Conservation (phyloP, 1,140 invertebrate genomes). For the Euwallacea similis region DNA sequence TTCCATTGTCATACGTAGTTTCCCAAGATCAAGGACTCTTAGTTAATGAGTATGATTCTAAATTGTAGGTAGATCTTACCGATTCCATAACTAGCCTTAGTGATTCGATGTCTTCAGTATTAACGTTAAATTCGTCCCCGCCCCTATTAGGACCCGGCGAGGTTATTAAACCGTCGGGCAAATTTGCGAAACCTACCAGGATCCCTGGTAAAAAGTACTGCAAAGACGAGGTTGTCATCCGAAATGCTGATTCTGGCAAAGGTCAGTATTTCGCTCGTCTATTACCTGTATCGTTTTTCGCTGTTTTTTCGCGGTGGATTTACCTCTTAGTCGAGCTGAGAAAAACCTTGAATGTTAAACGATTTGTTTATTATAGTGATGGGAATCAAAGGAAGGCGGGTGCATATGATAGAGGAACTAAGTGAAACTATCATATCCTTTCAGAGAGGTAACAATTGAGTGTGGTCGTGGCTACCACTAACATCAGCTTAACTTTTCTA, state of each 20-base stretch:
- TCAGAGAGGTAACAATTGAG: slow-evolving; percentile 80
- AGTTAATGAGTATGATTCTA: too few relatives aligned
- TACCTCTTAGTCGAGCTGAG: too few relatives aligned
- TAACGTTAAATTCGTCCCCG: slow-evolving; percentile 55
- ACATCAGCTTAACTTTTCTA: slow-evolving; percentile 26
- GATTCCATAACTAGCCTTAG: slow-evolving; percentile 48
- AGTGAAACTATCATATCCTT: slow-evolving; percentile 97
- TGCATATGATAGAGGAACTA: slow-evolving; percentile 97
- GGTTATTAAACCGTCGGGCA: slow-evolving; percentile 83
- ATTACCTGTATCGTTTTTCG: not conserved
- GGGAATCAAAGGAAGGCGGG: slow-evolving; percentile 95
- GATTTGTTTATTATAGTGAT: slow-evolving; percentile 75
- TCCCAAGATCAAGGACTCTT: too few relatives aligned
- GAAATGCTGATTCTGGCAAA: slow-evolving; percentile 93
- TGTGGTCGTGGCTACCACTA: slow-evolving; percentile 2
- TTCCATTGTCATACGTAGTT: too few relatives aligned
- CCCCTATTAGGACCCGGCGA: slow-evolving; percentile 75
- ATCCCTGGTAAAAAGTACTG: slow-evolving; percentile 89
- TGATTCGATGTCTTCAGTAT: slow-evolving; percentile 49
- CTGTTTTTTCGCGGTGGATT: not conserved
- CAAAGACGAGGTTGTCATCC: slow-evolving; percentile 91
- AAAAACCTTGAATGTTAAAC: too few relatives aligned
- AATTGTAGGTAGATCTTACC: slow-evolving; percentile 47
- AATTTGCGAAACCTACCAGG: slow-evolving; percentile 84
- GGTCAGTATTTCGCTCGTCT: slow-evolving; percentile 60